phyloP scores from a whole-genome alignment of 2,113 vertebrate species.

The Tachycineta bicolor region DNA sequence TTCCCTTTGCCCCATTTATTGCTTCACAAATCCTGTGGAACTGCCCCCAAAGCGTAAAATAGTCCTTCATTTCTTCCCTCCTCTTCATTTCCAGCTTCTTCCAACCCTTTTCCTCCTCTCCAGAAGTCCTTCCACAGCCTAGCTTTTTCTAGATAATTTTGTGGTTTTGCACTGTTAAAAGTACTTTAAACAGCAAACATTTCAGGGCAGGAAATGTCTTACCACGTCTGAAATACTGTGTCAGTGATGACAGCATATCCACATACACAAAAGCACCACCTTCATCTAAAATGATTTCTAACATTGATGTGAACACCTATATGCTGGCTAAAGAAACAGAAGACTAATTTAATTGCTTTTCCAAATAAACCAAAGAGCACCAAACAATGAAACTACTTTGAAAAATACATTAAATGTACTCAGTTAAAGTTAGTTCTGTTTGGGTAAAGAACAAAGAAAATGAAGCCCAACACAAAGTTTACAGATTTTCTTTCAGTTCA shows the following conservation, averaged over 20 bases:
- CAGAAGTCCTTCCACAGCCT: background rate
- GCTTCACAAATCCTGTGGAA: background rate
- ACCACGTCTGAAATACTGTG: background rate
- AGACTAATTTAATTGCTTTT: background rate
- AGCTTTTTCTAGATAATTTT: background rate
- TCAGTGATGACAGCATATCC: background rate
- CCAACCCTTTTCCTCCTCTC: background rate
- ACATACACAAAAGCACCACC: background rate
- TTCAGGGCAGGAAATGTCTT: conserved; percentile 4
- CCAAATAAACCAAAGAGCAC: background rate
- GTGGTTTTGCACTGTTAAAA: background rate
- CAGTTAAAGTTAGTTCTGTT: background rate
- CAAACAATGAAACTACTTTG: background rate
- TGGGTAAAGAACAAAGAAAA: conserved; percentile 16
- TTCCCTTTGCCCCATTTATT: conserved; percentile 65
- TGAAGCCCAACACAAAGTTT: background rate
- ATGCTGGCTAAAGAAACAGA: background rate
- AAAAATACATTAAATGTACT: background rate
- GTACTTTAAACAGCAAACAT: background rate
- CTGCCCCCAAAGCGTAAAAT: conserved; percentile 56
- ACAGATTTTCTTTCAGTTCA: background rate
- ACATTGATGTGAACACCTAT: background rate
- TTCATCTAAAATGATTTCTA: background rate
- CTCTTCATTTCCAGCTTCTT: background rate
- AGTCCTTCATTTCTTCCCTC: conserved; percentile 11